Percentiles rank a stretch among this genome's conserved stretches.
Evolutionary conservation across 2,113 vertebrate species (phyloP).

Genomic region (Pterocles orientalis): DNA sequence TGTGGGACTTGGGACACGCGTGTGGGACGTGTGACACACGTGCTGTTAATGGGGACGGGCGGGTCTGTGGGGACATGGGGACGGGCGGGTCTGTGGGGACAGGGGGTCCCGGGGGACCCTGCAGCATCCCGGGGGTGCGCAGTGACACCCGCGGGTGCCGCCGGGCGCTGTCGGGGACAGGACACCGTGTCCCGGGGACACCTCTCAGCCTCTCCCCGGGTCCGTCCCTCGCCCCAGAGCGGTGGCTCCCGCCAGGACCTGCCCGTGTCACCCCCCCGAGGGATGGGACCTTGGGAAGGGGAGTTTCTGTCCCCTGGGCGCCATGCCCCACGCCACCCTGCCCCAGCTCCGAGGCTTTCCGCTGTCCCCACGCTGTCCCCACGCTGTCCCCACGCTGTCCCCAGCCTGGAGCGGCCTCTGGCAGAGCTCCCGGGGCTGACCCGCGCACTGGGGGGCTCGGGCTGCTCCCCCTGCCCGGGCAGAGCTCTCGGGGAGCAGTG

Average conservation of each 20-base stretch:
- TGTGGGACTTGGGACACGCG: no score
- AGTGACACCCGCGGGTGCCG: rapidly evolving
- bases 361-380: background rate
- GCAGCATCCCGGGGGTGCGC: background rate
- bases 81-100: rapidly evolving
- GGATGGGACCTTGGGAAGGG: background rate
- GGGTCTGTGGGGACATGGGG: no score
- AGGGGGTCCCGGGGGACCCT: rapidly evolving
- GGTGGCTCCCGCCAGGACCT: background rate
- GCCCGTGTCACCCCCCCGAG: background rate
- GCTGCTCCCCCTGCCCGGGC: background rate
- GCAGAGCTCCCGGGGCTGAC: background rate
- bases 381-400: background rate
- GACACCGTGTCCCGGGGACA: background rate
- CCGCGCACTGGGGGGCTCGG: rapidly evolving
- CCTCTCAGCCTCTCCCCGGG: rapidly evolving
- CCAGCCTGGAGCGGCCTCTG: background rate
- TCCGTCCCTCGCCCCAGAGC: background rate
- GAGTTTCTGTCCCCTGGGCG: background rate
- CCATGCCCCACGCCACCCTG: background rate
- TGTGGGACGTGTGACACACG: no score
- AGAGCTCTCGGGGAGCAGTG: rapidly evolving
- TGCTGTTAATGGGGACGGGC: no score
- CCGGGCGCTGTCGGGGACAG: background rate
- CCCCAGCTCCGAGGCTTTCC: background rate